phyloP scores from a whole-genome alignment of 2,797 vertebrate genomes.

The Takifugu ocellatus region DNA sequence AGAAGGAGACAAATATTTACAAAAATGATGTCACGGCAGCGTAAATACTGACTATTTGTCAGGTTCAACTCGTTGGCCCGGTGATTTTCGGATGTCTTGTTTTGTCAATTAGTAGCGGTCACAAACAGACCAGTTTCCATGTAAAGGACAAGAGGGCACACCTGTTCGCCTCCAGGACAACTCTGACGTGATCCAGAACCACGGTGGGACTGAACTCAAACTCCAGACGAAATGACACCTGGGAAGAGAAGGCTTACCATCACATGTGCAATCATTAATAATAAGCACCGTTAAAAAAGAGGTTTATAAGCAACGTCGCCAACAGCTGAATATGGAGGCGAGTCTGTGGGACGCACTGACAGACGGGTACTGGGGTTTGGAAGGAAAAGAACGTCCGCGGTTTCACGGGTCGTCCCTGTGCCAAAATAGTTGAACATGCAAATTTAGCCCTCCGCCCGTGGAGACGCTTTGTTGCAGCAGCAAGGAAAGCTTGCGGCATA shows the following conservation, averaged over 20 bases:
- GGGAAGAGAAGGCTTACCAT: neutral
- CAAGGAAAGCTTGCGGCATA: conserved; percentile 3
- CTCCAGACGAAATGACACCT: conserved; percentile 93
- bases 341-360: conserved; percentile 15
- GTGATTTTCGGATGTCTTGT: neutral
- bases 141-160: conserved; percentile 36
- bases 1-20: conserved; percentile 36
- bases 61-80: neutral
- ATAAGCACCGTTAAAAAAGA: too few species aligned
- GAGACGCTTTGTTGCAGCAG: conserved; percentile 2
- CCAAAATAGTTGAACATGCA: conserved; percentile 42
- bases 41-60: neutral
- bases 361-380: conserved; percentile 30
- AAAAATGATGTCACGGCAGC: neutral
- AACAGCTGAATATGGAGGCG: conserved; percentile 2
- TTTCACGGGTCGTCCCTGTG: conserved; percentile 17
- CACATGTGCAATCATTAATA: too few species aligned
- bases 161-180: conserved; percentile 83
- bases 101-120: neutral
- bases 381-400: conserved; percentile 27
- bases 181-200: conserved; percentile 83
- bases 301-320: too few species aligned
- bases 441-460: neutral
- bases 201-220: conserved; percentile 89
- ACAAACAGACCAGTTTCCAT: neutral